Base-by-base conservation (phyloP, 23 tunicate species). In the Oikopleura albicans region DNA sequence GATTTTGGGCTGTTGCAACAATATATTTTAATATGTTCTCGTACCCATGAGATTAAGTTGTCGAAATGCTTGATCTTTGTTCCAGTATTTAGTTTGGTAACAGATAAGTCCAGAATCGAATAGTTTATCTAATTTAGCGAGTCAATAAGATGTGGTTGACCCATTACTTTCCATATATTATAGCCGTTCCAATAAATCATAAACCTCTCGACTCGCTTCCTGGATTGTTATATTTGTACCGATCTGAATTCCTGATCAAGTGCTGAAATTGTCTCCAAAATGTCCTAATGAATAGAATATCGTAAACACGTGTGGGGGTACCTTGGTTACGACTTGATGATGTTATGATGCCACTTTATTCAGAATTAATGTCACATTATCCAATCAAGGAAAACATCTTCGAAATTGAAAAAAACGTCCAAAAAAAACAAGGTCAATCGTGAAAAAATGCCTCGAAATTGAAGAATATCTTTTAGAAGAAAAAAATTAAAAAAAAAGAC, bases 201-300 rank as follows among this genome's bases (percentile, higher is more conserved):
- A 8, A 49, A 49, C 22, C 12, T 49, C 63, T 49, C 63, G 63
- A 49, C 63, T 49, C 63, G 12, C 22, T 49, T 49, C 63, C 63
- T 49, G 63, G 16, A 8, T 49, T 12, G 22, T 49, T 49, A 49
- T 49, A 49, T 22, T 49, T 49, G 63, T 8, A 49, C 22, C 63
- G 79, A 71, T 4, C 79, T 71, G 79, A 37, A 71, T 71, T 71
- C 37, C 4, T 27, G 27, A 71, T 29, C 33, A 71, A 16, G 28
- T 29, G 79, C 79, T 71, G 79, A 71, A 71, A 71, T 16, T 71
- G 34, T 71, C 79, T 71, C 79, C 79, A 71, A 4, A 22, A 29
- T 22, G 79, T 31, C 34, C 79, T 71, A 12, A 71, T 22, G 4
- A 71, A 71, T 71, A 49, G 63, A 49, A 49, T 49, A 49, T 49